Percentiles rank a stretch among this genome's conserved stretches.
These are phyloP conservation scores for Microcaecilia unicolor DNA, from an alignment of 2,797 vertebrate species.

Conservation along the genomic window DNA sequence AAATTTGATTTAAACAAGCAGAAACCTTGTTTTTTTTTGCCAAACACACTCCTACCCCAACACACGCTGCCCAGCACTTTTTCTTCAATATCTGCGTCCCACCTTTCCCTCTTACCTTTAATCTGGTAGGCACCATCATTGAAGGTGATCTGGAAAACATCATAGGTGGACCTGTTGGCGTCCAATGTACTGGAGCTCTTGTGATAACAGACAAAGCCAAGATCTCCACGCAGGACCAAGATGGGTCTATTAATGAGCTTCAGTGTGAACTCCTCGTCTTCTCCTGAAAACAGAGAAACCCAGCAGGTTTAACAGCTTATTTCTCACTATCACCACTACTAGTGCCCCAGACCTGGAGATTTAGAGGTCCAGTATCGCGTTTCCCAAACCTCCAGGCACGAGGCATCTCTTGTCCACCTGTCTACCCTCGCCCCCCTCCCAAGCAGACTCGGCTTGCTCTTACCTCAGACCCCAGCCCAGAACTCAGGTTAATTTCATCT, in stretches of 20 bases:
- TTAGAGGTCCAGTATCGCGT: too few relatives aligned
- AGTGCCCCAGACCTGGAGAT: too few relatives aligned
- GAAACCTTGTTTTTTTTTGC: too few relatives aligned
- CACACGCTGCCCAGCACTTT: background rate
- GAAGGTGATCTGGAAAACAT: constrained; percentile 83
- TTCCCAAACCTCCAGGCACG: too few relatives aligned
- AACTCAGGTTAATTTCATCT: too few relatives aligned
- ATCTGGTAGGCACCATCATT: constrained; percentile 85
- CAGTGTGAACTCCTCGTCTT: constrained; percentile 78
- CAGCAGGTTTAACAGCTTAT: too few relatives aligned
- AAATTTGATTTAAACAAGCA: too few relatives aligned
- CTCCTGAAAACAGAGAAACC: constrained; percentile 49
- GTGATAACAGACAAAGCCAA: constrained; percentile 90
- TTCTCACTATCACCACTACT: too few relatives aligned
- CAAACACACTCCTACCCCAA: background rate
- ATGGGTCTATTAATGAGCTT: constrained; percentile 92
- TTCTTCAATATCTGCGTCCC: background rate
- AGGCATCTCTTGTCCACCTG: too few relatives aligned
- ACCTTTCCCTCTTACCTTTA: constrained; percentile 54
- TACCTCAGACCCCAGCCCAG: too few relatives aligned
- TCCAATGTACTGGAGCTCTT: constrained; percentile 85
- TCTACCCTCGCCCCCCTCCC: too few relatives aligned
- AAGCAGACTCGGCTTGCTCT: too few relatives aligned
- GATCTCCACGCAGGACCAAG: constrained; percentile 82
- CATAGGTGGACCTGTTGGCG: constrained; percentile 83